phyloP scores from a whole-genome alignment of 2,797 vertebrate species.

The Babyrousa celebensis region DNA sequence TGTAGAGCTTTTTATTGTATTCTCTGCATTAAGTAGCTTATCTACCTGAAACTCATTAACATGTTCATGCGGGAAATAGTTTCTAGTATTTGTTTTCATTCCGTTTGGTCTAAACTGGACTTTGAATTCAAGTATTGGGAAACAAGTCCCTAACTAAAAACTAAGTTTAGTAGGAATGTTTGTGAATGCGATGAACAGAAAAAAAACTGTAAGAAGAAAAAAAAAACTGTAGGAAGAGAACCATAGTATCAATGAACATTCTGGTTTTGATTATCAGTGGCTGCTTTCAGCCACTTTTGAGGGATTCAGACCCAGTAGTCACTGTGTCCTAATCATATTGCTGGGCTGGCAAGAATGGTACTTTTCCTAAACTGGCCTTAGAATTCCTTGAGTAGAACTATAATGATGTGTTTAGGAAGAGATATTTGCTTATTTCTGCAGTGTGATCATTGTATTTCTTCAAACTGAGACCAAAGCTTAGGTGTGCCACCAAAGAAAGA shows the following conservation, averaged over 20 bases:
- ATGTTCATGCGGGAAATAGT: constrained; percentile 19
- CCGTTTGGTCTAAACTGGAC: background rate
- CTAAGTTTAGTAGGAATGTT: background rate
- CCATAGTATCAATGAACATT: background rate
- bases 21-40: constrained; percentile 60
- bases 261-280: constrained; percentile 28
- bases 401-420: constrained; percentile 3
- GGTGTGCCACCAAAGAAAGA: constrained; percentile 29
- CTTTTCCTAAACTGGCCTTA: constrained; percentile 34
- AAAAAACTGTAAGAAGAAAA: too few species aligned
- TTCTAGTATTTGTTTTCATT: constrained; percentile 29
- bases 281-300: background rate
- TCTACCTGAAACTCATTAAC: background rate
- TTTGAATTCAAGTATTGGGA: constrained; percentile 53
- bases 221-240: background rate
- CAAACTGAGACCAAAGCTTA: constrained; percentile 45
- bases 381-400: constrained; percentile 11
- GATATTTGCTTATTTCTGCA: constrained; percentile 12
- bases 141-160: background rate
- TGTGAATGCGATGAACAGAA: constrained; percentile 18
- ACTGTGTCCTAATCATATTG: background rate
- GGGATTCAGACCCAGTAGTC: background rate
- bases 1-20: constrained; percentile 10
- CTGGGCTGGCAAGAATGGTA: background rate
- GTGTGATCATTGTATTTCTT: constrained; percentile 49